These are phyloP conservation scores for Melanotaenia maccullochi DNA, from an alignment of 2,797 vertebrate genomes.

Conservation along the genomic window DNA sequence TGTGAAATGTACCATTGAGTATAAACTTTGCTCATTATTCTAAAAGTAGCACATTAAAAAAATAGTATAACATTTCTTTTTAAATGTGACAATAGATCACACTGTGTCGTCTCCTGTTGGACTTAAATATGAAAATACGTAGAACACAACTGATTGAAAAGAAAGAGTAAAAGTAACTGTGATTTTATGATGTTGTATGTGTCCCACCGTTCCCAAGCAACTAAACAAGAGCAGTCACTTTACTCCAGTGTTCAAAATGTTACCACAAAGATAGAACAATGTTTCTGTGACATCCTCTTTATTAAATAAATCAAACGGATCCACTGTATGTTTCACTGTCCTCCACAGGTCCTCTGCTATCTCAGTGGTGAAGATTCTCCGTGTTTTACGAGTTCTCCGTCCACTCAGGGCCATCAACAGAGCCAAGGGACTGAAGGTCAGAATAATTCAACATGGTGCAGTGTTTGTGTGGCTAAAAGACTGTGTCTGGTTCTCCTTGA, in stretches of 20 bases:
- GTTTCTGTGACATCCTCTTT: background rate
- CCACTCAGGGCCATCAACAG: constrained; percentile 98
- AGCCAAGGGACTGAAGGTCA: constrained; percentile 99
- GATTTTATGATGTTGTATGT: background rate
- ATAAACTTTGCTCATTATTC: background rate
- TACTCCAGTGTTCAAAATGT: background rate
- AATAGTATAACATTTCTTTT: background rate
- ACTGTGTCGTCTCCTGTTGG: no score
- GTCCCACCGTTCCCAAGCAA: background rate
- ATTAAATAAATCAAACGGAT: background rate
- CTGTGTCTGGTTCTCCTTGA: background rate
- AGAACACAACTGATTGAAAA: background rate
- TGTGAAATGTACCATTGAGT: background rate
- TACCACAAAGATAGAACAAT: background rate
- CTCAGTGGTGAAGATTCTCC: constrained; percentile 97
- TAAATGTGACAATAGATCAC: no score
- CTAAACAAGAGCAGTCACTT: background rate
- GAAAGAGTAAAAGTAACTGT: background rate
- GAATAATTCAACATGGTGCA: background rate
- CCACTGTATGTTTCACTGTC: background rate
- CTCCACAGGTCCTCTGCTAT: constrained; percentile 93
- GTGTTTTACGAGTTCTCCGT: constrained; percentile 94
- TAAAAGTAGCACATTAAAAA: background rate
- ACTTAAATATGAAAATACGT: background rate
- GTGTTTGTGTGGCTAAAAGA: no score